Conservation (phyloP, 2,797 vertebrate species). For the Myripristis jacobus region DNA sequence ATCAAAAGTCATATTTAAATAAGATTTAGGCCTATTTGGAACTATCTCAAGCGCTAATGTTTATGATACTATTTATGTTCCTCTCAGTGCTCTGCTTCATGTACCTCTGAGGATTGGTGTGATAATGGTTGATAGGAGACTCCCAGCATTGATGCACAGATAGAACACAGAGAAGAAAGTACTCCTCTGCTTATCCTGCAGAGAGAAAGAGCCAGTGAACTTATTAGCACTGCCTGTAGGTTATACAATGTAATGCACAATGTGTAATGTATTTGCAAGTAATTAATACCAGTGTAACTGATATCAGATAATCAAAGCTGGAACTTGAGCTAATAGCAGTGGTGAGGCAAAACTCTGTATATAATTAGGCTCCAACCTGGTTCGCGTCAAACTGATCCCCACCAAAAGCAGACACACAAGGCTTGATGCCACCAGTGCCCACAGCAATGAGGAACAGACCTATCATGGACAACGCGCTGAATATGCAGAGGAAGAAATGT, state of each 20-base stretch:
- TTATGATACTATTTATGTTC: background rate
- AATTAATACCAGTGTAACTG: background rate
- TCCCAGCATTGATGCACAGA: conserved; percentile 94
- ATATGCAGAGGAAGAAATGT: conserved; percentile 22
- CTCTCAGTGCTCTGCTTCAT: background rate
- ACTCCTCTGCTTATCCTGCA: conserved; percentile 89
- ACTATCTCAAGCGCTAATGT: background rate
- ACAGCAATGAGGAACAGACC: conserved; percentile 93
- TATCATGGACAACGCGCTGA: conserved; percentile 86
- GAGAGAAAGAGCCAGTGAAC: conserved; percentile 40
- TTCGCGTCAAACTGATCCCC: conserved; percentile 93
- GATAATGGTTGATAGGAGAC: conserved; percentile 93
- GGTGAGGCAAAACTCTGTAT: background rate
- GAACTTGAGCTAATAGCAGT: conserved; percentile 1
- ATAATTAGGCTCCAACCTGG: conserved; percentile 82
- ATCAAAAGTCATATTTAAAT: background rate
- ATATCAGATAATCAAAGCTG: background rate
- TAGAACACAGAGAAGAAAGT: conserved; percentile 97
- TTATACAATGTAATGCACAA: background rate
- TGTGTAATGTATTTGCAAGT: background rate
- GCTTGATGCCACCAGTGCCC: conserved; percentile 97
- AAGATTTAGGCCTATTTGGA: background rate
- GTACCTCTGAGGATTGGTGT: conserved; percentile 92
- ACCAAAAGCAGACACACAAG: conserved; percentile 95
- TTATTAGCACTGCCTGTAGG: background rate